Evolutionary conservation across 1,140 invertebrate species (phyloP), one percentile per base, ranked within the genome.

Genomic region (Hyphantria cunea): DNA sequence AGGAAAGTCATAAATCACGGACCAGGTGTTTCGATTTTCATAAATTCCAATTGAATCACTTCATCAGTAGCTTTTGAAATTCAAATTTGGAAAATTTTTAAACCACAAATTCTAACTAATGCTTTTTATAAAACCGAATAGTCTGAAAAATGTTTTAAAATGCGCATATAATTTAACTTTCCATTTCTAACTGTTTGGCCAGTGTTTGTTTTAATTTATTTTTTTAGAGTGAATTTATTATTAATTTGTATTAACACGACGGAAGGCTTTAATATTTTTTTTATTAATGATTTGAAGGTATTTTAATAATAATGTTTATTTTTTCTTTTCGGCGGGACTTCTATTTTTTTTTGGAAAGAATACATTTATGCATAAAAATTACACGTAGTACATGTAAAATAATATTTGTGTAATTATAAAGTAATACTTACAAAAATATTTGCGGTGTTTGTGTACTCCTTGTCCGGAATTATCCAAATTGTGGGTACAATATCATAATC

Each of bases 391-490:
- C n/a, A n/a, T n/a, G n/a, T n/a, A n/a, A 44, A n/a, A 44, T 13
- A 12, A 13, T 44, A 44, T 44, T 12, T 44, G 9, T 12, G 34
- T 7, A 42, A 59, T 58, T 34, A 17, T 39, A 67, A 55, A 54
- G 41, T 63, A 44, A 88, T 89, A 89, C 88, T 88, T 86, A 90
- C 88, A 66, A 86, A 90, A 90, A 89, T 90, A 89, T 89, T 90
- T 90, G 88, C 88, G 82, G 88, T 76, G 75, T 89, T 81, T 73
- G 75, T 74, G 72, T 60, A 81, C 84, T 85, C 82, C 84, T 86
- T 83, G 73, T 82, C 72, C 72, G 86, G 81, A 89, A 90, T 86
- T 90, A 90, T 89, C 86, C 88, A 89, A 89, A 85, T 82, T 73
- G 74, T 74, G 80, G 76, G 77, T 80, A 84, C 76, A 85, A 85